Evolutionary conservation across 2,113 vertebrate species (phyloP), one percentile per base, ranked within the genome.

Genomic region (Dendropsophus ebraccatus): DNA sequence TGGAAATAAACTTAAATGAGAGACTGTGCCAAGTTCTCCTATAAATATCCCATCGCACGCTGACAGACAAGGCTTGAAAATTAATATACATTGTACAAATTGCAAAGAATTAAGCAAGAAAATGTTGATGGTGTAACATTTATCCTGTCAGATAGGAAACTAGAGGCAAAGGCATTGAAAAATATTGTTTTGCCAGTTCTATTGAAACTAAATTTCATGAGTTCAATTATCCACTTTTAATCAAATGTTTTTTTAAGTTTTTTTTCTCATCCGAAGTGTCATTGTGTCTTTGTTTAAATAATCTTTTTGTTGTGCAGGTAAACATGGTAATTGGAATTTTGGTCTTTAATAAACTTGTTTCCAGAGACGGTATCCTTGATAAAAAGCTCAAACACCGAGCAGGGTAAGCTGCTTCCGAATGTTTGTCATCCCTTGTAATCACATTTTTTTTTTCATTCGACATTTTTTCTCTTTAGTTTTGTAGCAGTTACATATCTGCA

Each of bases 271-370:
- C 0, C n/a, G 30, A 21, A 25, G 6, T 45, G 7, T 45, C 16
- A 23, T 30, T 19, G 13, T 58, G n/a, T 45, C 2, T 45, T 0
- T 30, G 23, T 62, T 60, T 62, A 47, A 81, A 45, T 28, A 58
- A n/a, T 91, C 56, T 93, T 85, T 94, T 86, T 92, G 54, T 94
- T 95, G 91, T 91, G 86, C 94, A 99, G 98, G 97, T 99, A 91
- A 99, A 99, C 94, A 99, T 99, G 98, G 98, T 99, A 94, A 99
- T 99, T 91, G 98, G 98, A 90, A 99, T 99, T 94, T 94, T 99
- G 94, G 98, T 99, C 91, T 99, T 99, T 96, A 99, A 99, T 94
- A 99, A 99, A 92, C 95, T 99, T 91, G 98, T 99, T 95, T 99
- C 98, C 93, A 98, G 98, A 96, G 97, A 99, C 92, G 98, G 98